Evolutionary conservation across 1,140 invertebrate species (phyloP), one percentile per base, ranked within the genome.

Genomic region (Calephelis virginiensis): DNA sequence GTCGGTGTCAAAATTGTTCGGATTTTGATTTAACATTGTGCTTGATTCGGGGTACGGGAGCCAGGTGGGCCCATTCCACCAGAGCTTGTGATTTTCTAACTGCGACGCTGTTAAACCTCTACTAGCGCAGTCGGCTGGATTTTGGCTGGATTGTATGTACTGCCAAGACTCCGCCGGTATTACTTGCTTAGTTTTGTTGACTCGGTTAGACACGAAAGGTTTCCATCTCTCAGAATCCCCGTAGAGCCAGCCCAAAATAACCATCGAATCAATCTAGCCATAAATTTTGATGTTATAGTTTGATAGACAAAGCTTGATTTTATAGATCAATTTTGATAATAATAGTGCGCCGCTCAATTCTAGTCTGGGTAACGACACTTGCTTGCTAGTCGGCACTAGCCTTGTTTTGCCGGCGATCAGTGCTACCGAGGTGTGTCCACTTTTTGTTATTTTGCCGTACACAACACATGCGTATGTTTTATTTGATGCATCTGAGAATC

Each of bases 81-180:
- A 90, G 5, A 83, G 66, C 0, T 56, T 46, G 63, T 72, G 61
- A 53, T 28, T 28, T 28, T 75, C 53, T 63, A 71, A 59, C 10
- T 81, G 63, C 43, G 64, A 10, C 8, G 73, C 69, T 28, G 66
- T 47, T 5, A 80, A 37, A n/a, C 92, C 91, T 9, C 81, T 61
- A 48, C 68, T 70, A 8, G 68, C 62, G 5, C 74, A 71, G 72
- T 93, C 92, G 0, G 89, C 89, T 38, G 89, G 87, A 73, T 93
- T 93, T 5, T 86, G 67, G 12, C 68, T 17, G 1, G 85, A 77
- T 28, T 66, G 64, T 0, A 92, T 78, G 40, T 93, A 86, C 17
- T 49, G 17, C 92, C 91, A 93, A 13, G 77, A 43, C 0, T 46
- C 49, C 6, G 63, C 11, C 10, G 66, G 63, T n/a, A 78, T 75